A percentile compares a stretch with the other conserved stretches of the same genome.
phyloP scores from a whole-genome alignment of 2,797 vertebrate species.

The Sebastes paucispinis region DNA sequence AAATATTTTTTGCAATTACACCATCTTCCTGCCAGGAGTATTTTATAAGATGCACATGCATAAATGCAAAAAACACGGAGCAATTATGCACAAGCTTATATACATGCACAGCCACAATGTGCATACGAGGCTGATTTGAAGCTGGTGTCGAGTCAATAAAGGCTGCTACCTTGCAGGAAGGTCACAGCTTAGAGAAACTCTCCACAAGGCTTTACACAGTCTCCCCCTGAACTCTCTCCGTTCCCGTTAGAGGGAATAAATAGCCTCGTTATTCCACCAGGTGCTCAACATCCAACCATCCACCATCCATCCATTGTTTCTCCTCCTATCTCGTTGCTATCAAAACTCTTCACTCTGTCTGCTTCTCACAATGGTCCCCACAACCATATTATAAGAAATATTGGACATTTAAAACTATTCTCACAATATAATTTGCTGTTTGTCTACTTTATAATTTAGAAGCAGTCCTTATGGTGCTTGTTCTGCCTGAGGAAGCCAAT shows the following conservation, averaged over 20 bases:
- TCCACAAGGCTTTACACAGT: slow-evolving; percentile 42
- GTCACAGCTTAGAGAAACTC: slow-evolving; percentile 56
- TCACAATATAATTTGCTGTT: background rate
- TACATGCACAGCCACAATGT: slow-evolving; percentile 11
- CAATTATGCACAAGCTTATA: slow-evolving; percentile 18
- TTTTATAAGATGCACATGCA: background rate
- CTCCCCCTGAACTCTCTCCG: slow-evolving; percentile 58
- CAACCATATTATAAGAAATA: slow-evolving; percentile 19
- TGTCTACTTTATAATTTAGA: background rate
- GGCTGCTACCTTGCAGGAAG: slow-evolving; percentile 63
- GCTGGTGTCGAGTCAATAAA: slow-evolving; percentile 44
- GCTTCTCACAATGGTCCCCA: background rate
- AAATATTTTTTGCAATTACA: background rate
- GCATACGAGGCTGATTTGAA: slow-evolving; percentile 32
- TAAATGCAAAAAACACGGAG: background rate
- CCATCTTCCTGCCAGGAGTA: background rate
- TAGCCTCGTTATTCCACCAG: slow-evolving; percentile 67
- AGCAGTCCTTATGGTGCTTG: background rate
- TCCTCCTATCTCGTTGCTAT: slow-evolving; percentile 11
- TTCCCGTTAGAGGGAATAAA: slow-evolving; percentile 72
- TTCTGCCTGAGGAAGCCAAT: slow-evolving; percentile 23
- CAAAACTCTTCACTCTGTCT: slow-evolving; percentile 26
- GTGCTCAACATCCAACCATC: slow-evolving; percentile 57
- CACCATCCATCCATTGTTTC: slow-evolving; percentile 39
- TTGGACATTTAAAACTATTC: slow-evolving; percentile 16